phyloP scores from a whole-genome alignment of 1,140 invertebrate genomes.

The Drosophila nasuta region DNA sequence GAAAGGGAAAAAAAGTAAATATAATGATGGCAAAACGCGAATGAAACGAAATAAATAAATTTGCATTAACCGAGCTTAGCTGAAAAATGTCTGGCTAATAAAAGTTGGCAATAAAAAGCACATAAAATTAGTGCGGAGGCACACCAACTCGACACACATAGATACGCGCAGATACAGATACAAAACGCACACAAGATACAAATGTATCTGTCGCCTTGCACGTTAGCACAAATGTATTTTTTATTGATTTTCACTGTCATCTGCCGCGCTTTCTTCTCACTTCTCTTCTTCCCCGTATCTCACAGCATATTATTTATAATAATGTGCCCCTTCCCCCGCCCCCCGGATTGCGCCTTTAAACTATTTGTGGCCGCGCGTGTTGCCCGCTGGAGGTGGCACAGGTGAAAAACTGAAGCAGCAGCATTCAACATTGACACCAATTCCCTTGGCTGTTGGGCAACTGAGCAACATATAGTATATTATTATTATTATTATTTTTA shows the following conservation, averaged over 20 bases:
- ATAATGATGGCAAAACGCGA: constrained; percentile 20
- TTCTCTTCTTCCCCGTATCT: constrained; percentile 10
- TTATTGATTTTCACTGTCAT: constrained; percentile 69
- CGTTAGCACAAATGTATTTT: constrained; percentile 54
- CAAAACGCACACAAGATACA: constrained; percentile 50
- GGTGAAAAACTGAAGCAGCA: constrained; percentile 47
- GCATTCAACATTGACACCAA: constrained; percentile 46
- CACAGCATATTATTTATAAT: constrained; percentile 69
- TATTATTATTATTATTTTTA: constrained; percentile 33
- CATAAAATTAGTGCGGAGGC: constrained; percentile 75
- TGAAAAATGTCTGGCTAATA: constrained; percentile 81
- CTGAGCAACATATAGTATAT: neutral
- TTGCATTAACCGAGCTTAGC: constrained; percentile 78
- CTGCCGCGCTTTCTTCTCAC: neutral
- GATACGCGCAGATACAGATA: constrained; percentile 1
- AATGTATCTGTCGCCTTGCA: constrained; percentile 58
- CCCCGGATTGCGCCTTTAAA: neutral
- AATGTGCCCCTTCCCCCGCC: neutral
- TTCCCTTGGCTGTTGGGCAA: constrained; percentile 39
- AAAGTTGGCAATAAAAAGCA: constrained; percentile 77
- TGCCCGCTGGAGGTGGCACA: constrained; percentile 45
- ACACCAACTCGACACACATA: constrained; percentile 11
- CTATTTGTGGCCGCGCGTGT: constrained; percentile 62
- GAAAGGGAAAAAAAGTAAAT: constrained; percentile 11
- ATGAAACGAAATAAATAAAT: constrained; percentile 76